Evolutionary conservation across 2,888 invertebrate genomes (phyloP), one percentile per base, ranked within the genome.

Genomic region (Penaeus monodon): DNA sequence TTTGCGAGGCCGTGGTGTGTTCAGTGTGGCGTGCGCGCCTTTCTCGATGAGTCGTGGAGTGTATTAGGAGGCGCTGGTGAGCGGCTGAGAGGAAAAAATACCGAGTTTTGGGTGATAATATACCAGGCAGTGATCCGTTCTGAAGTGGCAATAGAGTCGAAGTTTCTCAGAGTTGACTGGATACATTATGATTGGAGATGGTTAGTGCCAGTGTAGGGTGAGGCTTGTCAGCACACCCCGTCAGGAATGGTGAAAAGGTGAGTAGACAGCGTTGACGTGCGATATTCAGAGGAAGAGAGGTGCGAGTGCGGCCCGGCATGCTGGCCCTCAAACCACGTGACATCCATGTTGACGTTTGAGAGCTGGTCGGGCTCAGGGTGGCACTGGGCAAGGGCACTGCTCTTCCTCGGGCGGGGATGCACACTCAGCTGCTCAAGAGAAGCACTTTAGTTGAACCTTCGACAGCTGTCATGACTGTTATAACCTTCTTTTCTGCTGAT

Each of bases 181-280:
- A 74, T 82, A 84, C 78, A 84, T n/a, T 68, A 84, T 78, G 84
- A 78, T 84, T 78, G 84, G 84, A 78, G 78, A 84, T 84, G 84
- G 84, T 84, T 84, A 78, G 78, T 57, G 84, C 66, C 33, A 68
- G 84, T 63, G 68, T 77, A 78, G 70, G 82, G 82, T 82, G 84
- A 84, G 78, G 78, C 78, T 78, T 49, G 68, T 78, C 63, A 57
- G 78, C 78, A 84, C 77, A 84, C 77, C 84, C 84, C 66, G 57
- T 77, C 84, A 77, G 78, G 77, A 84, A 84, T 84, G 84, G 84
- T 84, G 77, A 78, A 84, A 84, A 84, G 84, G 84, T 78, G 70
- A 84, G 84, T 77, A 27, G 65, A 64, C 29, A 33, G 8, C 22
- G 66, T 77, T 76, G 17, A 44, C 57, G 76, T 76, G 76, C n/a